Conservation (phyloP, 2,113 vertebrate genomes). For the Sminthopsis crassicaudata region DNA sequence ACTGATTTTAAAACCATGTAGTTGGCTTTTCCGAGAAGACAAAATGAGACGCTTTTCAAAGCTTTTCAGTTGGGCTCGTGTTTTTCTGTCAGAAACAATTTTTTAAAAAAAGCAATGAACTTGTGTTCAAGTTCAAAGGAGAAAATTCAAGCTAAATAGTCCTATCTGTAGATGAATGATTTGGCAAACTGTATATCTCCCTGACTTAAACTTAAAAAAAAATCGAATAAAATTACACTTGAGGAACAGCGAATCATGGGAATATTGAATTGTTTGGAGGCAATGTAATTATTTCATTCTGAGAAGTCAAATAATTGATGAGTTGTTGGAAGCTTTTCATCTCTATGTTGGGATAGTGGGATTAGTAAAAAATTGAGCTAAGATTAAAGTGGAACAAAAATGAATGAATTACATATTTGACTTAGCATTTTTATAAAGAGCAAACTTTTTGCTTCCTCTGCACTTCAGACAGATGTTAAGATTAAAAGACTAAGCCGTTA, state of each 20-base stretch:
- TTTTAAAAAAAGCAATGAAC: neutral
- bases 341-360: neutral
- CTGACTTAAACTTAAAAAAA: neutral
- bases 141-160: neutral
- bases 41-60: neutral
- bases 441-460: neutral
- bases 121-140: too few relatives aligned
- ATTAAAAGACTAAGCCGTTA: neutral
- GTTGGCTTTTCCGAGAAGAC: neutral
- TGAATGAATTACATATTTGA: neutral
- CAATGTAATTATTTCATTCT: conserved; percentile 5
- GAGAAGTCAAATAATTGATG: conserved; percentile 18
- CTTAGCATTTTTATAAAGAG: neutral
- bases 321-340: neutral
- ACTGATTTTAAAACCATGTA: neutral
- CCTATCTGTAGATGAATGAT: neutral
- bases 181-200: neutral
- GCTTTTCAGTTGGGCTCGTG: neutral
- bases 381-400: neutral
- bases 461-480: neutral
- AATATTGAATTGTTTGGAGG: neutral
- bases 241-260: neutral
- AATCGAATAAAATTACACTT: neutral
- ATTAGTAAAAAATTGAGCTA: conserved; percentile 10
- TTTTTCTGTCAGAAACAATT: conserved; percentile 6